Evolutionary conservation across 1,140 invertebrate genomes (phyloP), one percentile per base, ranked within the genome.

Genomic region (Lethrus apterus): DNA sequence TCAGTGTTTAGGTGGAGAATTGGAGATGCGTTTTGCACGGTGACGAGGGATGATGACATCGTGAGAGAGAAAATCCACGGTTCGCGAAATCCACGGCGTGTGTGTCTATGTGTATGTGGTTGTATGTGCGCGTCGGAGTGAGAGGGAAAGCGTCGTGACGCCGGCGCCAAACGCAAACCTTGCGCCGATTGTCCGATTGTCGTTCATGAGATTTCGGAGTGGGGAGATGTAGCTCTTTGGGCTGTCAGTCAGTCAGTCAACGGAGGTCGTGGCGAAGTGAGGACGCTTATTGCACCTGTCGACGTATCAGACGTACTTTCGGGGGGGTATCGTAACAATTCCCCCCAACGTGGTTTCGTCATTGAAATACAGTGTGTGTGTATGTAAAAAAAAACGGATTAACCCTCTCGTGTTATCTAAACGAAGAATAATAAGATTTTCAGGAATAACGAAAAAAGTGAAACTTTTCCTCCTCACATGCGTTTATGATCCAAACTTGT

Each of bases 1-100:
- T 36, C 46, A 47, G 32, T 29, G 29, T 35, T 44, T 34, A 50
- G 48, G 35, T 44, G 48, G 52, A 35, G 50, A 35, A 38, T 48
- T 40, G 42, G 59, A 65, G 60, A 65, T 60, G 56, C 59, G 53
- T 58, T 61, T 57, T 45, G 44, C 48, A 53, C 45, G 48, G 59
- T 68, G 65, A 67, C 62, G 65, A 65, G 62, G 60, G n/a, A n/a
- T n/a, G 58, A 59, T 66, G 64, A 68, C 66, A 65, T 57, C 46
- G 51, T 42, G 48, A 31, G 49, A 46, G 56, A 26, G n/a, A n/a
- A n/a, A n/a, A n/a, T n/a, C n/a, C n/a, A n/a, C n/a, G 51, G 45
- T 31, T 30, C 52, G 49, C 7, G 34, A 33, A 17, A 8, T 17
- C n/a, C 18, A 11, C 32, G 19, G 23, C 34, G 34, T 36, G 34